Conservation (phyloP, 2,797 vertebrate species). For the Kryptolebias ocellatus region DNA sequence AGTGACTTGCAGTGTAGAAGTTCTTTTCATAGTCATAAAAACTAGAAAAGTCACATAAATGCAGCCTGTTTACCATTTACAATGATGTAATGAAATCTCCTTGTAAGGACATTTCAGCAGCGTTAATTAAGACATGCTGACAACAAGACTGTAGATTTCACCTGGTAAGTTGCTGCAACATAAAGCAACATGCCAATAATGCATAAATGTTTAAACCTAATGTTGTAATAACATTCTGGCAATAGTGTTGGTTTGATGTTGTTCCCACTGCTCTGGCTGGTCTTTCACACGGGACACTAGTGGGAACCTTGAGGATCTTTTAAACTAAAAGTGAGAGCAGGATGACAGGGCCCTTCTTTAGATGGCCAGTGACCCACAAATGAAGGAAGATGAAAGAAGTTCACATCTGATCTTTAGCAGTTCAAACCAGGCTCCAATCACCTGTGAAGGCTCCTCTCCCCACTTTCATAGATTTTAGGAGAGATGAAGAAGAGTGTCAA, state of each 20-base stretch:
- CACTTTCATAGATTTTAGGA: constrained; percentile 63
- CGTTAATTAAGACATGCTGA: too few species aligned
- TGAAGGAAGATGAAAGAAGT: constrained; percentile 97
- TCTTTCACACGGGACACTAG: constrained; percentile 68
- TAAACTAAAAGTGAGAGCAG: constrained; percentile 87
- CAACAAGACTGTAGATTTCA: too few species aligned
- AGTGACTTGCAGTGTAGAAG: too few species aligned
- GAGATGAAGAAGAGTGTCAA: constrained; percentile 41
- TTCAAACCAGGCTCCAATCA: constrained; percentile 86
- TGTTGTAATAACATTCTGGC: too few species aligned
- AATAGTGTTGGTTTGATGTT: constrained; percentile 36
- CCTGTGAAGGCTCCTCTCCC: constrained; percentile 74
- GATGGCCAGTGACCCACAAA: constrained; percentile 90
- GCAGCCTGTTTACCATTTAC: too few species aligned
- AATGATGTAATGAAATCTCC: too few species aligned
- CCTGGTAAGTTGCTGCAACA: too few species aligned
- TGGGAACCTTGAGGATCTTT: constrained; percentile 68
- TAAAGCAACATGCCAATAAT: too few species aligned
- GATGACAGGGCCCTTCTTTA: constrained; percentile 96
- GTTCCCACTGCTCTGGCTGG: constrained; percentile 22
- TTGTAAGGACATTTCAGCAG: too few species aligned
- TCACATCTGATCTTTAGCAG: constrained; percentile 92
- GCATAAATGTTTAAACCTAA: too few species aligned
- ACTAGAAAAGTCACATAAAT: too few species aligned
- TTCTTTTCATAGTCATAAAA: too few species aligned